Evolutionary conservation across 2,113 vertebrate genomes (phyloP), one percentile per base, ranked within the genome.

Genomic region (Elaphurus davidianus): DNA sequence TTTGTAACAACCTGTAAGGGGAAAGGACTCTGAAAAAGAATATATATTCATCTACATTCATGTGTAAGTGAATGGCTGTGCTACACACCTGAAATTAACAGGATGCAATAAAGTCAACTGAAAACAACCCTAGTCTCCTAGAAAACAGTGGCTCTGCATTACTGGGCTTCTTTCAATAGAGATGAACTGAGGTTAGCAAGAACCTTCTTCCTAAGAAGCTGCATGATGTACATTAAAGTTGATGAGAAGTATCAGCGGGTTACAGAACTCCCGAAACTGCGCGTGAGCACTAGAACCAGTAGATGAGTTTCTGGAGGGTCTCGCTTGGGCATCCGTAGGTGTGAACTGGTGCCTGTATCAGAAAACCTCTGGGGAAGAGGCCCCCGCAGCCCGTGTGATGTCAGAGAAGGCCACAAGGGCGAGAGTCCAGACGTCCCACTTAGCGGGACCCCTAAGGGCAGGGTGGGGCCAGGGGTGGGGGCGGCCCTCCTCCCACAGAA

Each of bases 201-300:
- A 98, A 98, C 16, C 57, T 89, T 87, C 90, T 67, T 84, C 19
- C 96, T 57, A 11, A 88, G 87, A 94, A 91, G 12, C 27, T 91
- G 13, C 88, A 11, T 13, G 30, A 3, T 7, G 23, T 21, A 10
- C 10, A 33, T 52, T 1, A 0, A 43, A 76, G 78, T 1, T n/a
- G 74, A 33, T 36, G 62, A 43, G 40, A 36, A 12, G 45, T 15
- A 13, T 40, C 36, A 1, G 28, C 50, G 52, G 57, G 52, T 79
- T 47, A 40, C 2, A 45, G 47, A 85, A 13, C 79, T 0, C 2
- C 9, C 90, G 89, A 96, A n/a, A 81, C 47, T 15, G 79, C n/a
- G 11, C 14, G 23, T 59, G 89, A 86, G 5, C 1, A 0, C 7
- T n/a, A 19, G 33, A 33, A 59, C 33, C 25, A 2, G 33, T 3